phyloP scores from a whole-genome alignment of 2,888 invertebrate species.

The Sesamia inferens region DNA sequence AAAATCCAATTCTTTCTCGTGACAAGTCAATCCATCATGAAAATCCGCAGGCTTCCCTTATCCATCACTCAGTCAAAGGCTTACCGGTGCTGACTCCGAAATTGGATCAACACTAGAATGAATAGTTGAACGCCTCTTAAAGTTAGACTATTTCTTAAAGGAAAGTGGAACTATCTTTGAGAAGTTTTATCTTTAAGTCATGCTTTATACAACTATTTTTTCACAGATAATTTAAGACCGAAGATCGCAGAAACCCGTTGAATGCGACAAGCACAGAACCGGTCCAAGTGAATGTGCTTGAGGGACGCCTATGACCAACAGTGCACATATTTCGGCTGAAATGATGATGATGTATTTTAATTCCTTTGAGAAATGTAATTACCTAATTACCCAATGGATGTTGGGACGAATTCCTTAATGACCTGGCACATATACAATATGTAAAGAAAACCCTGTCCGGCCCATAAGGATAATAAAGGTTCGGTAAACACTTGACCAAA shows the following conservation, averaged over 20 bases:
- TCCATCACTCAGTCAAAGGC: conserved; percentile 53
- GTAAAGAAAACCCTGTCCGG: too few species aligned
- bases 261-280: too few species aligned
- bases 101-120: conserved; percentile 45
- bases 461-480: too few species aligned
- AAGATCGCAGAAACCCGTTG: too few species aligned
- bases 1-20: conserved; percentile 49
- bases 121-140: conserved; percentile 26
- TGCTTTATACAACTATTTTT: not conserved
- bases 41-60: conserved; percentile 41
- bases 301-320: too few species aligned
- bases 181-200: not conserved
- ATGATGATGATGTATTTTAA: not conserved
- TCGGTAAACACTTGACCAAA: too few species aligned
- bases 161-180: conserved; percentile 17
- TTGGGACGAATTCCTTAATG: not conserved
- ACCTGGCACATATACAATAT: not conserved
- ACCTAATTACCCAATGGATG: not conserved
- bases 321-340: too few species aligned
- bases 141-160: conserved; percentile 12
- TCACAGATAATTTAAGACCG: too few species aligned
- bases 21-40: conserved; percentile 56
- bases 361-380: not conserved
- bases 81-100: conserved; percentile 36
- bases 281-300: too few species aligned